phyloP scores from a whole-genome alignment of 2,113 vertebrate species.

The Neotoma lepida region DNA sequence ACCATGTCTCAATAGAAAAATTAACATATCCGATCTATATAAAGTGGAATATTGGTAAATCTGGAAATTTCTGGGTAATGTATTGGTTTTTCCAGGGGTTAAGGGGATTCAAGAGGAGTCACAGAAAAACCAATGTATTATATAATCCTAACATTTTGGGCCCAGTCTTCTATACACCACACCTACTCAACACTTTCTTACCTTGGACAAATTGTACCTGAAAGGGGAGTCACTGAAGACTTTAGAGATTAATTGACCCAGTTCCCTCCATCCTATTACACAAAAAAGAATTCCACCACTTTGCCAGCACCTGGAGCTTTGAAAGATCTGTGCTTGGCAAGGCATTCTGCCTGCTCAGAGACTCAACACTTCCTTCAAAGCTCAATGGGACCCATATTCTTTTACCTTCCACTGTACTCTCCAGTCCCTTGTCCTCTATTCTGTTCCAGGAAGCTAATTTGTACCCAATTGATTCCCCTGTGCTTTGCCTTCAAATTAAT shows the following conservation, averaged over 20 bases:
- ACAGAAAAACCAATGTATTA: background rate
- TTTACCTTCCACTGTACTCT: background rate
- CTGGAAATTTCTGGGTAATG: background rate
- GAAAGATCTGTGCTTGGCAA: background rate
- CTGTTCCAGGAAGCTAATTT: background rate
- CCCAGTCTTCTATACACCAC: background rate
- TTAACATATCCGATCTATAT: background rate
- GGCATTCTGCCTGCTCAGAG: background rate
- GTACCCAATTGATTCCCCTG: background rate
- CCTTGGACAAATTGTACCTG: background rate
- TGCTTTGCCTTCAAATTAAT: background rate
- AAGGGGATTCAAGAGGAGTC: background rate
- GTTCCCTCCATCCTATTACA: background rate
- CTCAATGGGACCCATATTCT: background rate
- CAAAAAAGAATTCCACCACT: background rate
- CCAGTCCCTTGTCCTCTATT: background rate
- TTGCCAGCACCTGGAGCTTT: background rate
- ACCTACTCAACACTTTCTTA: background rate
- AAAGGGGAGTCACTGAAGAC: background rate
- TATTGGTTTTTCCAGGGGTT: background rate
- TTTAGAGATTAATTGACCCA: background rate
- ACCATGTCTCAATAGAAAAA: background rate
- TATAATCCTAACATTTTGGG: background rate
- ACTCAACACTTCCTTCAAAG: background rate
- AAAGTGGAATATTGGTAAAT: background rate